A percentile compares a stretch with the other conserved stretches of the same genome.
Conservation (phyloP, 1,140 invertebrate genomes). For the Olivierus martensii region DNA sequence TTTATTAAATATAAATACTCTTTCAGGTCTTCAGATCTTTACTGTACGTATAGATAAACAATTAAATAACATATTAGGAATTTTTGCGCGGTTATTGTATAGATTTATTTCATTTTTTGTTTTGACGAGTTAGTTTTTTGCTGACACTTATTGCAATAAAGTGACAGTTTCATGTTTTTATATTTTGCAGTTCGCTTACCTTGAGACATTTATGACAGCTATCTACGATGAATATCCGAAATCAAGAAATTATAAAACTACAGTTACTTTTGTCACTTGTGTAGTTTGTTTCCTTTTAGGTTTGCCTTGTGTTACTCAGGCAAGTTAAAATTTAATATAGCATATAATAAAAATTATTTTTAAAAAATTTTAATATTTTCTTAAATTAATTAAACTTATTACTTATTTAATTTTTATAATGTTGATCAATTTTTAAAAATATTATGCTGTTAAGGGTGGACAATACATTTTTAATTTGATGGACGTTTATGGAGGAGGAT, state of each 20-base stretch:
- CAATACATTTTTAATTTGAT: constrained; percentile 29
- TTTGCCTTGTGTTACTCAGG: constrained; percentile 58
- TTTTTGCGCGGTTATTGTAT: no score
- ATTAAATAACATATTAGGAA: no score
- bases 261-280: constrained; percentile 50
- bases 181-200: constrained; percentile 27
- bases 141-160: no score
- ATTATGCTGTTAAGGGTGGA: constrained; percentile 22
- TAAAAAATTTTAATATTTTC: no score
- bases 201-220: constrained; percentile 58
- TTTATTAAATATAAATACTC: no score
- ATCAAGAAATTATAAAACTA: constrained; percentile 50
- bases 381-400: no score
- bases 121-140: no score
- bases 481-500: constrained; percentile 28
- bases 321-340: constrained; percentile 29
- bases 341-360: no score
- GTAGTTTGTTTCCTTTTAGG: constrained; percentile 57
- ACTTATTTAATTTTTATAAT: background rate
- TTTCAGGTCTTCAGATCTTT: no score
- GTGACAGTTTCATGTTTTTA: no score
- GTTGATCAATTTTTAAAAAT: background rate
- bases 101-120: no score
- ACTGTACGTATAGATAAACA: no score
- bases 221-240: constrained; percentile 58